Evolutionary conservation across 2,888 invertebrate genomes (phyloP).

Genomic region (Lacanobia oleracea): DNA sequence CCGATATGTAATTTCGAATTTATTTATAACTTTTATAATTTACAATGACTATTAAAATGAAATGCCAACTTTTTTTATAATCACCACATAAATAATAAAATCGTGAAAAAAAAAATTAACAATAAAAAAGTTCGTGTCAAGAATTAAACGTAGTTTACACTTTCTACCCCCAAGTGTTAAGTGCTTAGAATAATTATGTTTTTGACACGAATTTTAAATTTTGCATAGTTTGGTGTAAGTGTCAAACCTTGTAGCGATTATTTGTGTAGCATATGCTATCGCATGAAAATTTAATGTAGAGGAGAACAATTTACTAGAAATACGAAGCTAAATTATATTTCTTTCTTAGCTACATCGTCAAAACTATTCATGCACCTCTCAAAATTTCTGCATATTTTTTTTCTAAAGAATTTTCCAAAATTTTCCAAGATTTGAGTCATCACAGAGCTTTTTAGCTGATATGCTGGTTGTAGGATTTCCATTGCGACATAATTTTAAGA

Average conservation of each 20-base stretch:
- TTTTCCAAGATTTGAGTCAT: not conserved
- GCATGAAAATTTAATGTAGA: no score
- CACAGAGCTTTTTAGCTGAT: not conserved
- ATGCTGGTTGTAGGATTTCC: not conserved
- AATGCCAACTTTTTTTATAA: slow-evolving; percentile 32
- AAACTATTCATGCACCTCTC: no score
- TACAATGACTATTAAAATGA: slow-evolving; percentile 34
- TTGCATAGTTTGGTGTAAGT: not conserved
- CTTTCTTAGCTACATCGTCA: no score
- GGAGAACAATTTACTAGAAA: no score
- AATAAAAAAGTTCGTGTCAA: slow-evolving; percentile 6
- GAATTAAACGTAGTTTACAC: slow-evolving; percentile 25
- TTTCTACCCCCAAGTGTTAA: not conserved
- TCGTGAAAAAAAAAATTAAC: slow-evolving; percentile 8
- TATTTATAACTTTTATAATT: slow-evolving; percentile 39
- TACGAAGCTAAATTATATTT: no score
- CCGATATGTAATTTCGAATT: slow-evolving; percentile 7
- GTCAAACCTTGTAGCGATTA: not conserved
- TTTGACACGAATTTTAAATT: not conserved
- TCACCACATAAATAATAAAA: slow-evolving; percentile 1
- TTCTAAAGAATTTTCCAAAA: not conserved
- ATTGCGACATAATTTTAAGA: not conserved
- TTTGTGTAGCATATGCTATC: no score
- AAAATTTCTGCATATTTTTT: not conserved
- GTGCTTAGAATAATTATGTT: not conserved